Evolutionary conservation across 1,140 invertebrate species (phyloP).

Genomic region (Anthonomus grandis): DNA sequence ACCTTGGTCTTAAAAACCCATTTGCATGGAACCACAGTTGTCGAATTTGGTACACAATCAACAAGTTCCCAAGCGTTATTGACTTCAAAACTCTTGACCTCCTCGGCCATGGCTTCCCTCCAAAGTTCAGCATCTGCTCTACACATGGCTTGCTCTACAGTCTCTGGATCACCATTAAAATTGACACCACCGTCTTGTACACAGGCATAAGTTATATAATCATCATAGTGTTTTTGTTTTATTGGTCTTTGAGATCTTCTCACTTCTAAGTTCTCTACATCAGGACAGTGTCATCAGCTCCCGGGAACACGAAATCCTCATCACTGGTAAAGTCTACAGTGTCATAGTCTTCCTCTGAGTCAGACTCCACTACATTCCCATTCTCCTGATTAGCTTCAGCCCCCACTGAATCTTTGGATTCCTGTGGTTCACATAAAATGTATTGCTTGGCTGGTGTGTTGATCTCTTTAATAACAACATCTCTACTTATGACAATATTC

Average conservation of each 20-base stretch:
- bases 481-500: slow-evolving; percentile 34
- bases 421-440: too few relatives aligned
- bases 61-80: slow-evolving; percentile 44
- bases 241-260: slow-evolving; percentile 20
- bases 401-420: too few relatives aligned
- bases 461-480: slow-evolving; percentile 43
- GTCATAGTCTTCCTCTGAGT: background rate
- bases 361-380: background rate
- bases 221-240: slow-evolving; percentile 25
- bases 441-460: too few relatives aligned
- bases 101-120: slow-evolving; percentile 37
- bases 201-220: slow-evolving; percentile 26
- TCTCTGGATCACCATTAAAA: slow-evolving; percentile 25
- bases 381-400: slow-evolving; percentile 24
- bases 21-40: slow-evolving; percentile 43
- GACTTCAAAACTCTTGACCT: slow-evolving; percentile 38
- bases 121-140: slow-evolving; percentile 34
- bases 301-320: background rate
- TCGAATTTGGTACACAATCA: slow-evolving; percentile 35
- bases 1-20: slow-evolving; percentile 45
- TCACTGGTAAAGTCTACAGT: background rate
- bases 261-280: background rate
- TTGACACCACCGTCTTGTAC: background rate
- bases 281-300: background rate
- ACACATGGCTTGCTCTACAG: slow-evolving; percentile 30